Conservation (phyloP, 2,888 invertebrate genomes). For the Lepidocyrtinus sp. region DNA sequence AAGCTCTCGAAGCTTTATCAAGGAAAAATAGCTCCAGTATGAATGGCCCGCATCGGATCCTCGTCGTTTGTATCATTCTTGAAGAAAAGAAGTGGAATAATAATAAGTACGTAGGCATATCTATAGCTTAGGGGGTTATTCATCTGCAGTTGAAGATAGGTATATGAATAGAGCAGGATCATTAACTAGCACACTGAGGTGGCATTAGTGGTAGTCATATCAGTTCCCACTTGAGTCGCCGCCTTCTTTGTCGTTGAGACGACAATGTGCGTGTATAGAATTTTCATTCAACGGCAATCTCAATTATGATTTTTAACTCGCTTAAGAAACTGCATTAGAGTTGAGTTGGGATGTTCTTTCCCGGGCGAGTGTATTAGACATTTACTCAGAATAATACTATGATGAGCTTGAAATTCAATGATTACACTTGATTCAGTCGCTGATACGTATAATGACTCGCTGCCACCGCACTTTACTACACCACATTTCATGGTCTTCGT, state of each 20-base stretch:
- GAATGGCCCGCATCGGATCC: not conserved
- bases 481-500: not conserved
- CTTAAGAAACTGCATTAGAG: constrained; percentile 3
- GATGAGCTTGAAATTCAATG: constrained; percentile 24
- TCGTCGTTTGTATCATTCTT: constrained; percentile 10
- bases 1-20: not conserved
- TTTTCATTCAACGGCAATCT: constrained; percentile 27
- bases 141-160: constrained; percentile 4
- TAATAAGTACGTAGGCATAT: not conserved
- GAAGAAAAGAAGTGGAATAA: not conserved
- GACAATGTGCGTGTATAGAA: constrained; percentile 19
- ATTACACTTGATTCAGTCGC: constrained; percentile 36
- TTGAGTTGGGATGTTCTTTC: constrained; percentile 5
- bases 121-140: constrained; percentile 6
- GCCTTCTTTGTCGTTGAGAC: constrained; percentile 5
- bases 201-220: constrained; percentile 25
- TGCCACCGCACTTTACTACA: constrained; percentile 8
- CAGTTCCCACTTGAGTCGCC: constrained; percentile 11
- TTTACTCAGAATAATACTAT: not conserved
- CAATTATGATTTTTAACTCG: constrained; percentile 44
- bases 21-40: not conserved
- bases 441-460: constrained; percentile 20
- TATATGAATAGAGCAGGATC: constrained; percentile 34
- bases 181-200: constrained; percentile 32
- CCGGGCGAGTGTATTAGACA: not conserved